A percentile compares a stretch with the other conserved stretches of the same genome.
phyloP scores from a whole-genome alignment of 2,888 invertebrate species.

The Microplitis manilae region DNA sequence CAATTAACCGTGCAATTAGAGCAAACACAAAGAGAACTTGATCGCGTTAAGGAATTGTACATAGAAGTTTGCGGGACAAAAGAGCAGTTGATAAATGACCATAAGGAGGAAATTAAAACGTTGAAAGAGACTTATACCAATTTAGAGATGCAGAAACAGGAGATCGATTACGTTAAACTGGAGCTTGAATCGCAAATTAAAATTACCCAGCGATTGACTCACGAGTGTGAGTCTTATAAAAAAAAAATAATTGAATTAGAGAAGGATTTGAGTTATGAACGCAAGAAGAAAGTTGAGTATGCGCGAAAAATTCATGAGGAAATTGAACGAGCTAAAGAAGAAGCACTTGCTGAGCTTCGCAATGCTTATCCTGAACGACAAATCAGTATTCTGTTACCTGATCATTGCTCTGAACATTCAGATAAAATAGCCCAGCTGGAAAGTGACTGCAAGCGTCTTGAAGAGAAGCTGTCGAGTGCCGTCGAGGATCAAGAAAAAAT shows the following conservation, averaged over 20 bases:
- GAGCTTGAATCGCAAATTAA: slow-evolving; percentile 61
- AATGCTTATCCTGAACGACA: slow-evolving; percentile 62
- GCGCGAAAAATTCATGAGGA: slow-evolving; percentile 63
- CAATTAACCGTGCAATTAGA: slow-evolving; percentile 67
- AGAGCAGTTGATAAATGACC: slow-evolving; percentile 75
- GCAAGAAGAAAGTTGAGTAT: slow-evolving; percentile 61
- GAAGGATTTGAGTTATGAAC: slow-evolving; percentile 61
- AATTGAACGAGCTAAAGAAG: slow-evolving; percentile 66
- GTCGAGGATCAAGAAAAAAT: slow-evolving; percentile 61
- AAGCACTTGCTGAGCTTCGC: slow-evolving; percentile 64
- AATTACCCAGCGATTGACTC: slow-evolving; percentile 57
- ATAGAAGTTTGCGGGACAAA: slow-evolving; percentile 76
- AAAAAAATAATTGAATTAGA: slow-evolving; percentile 62
- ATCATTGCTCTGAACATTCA: slow-evolving; percentile 65
- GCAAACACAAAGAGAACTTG: slow-evolving; percentile 65
- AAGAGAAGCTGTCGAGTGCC: slow-evolving; percentile 61
- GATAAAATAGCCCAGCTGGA: slow-evolving; percentile 66
- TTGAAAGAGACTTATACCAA: slow-evolving; percentile 65
- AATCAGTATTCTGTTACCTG: slow-evolving; percentile 61
- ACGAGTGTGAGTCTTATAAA: slow-evolving; percentile 60
- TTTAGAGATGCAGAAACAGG: slow-evolving; percentile 56
- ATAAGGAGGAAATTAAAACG: slow-evolving; percentile 75
- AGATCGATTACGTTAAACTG: slow-evolving; percentile 57
- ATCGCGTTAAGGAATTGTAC: slow-evolving; percentile 67
- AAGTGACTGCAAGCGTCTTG: slow-evolving; percentile 63